phyloP scores from a whole-genome alignment of 1,140 invertebrate genomes.

The Drosophila pectinifera region DNA sequence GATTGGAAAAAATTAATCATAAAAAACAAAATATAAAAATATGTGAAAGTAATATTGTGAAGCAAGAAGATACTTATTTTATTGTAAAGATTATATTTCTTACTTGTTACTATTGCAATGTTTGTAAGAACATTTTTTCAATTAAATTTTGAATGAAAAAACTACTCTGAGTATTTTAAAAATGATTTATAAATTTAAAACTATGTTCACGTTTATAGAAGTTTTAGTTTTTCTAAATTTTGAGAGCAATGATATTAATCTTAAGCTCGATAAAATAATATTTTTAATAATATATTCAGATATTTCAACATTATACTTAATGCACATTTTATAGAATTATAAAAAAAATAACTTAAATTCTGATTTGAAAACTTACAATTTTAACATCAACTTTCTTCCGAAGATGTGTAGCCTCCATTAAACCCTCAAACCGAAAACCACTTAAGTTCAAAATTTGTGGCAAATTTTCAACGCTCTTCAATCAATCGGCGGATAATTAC shows the following conservation, averaged over 20 bases:
- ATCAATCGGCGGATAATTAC: constrained; percentile 62
- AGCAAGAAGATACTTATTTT: too few species aligned
- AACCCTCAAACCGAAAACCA: constrained; percentile 9
- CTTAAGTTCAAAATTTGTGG: constrained; percentile 59
- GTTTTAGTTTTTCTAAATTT: too few species aligned
- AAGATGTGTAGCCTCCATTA: constrained; percentile 3
- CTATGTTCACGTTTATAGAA: background rate
- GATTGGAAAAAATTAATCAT: background rate
- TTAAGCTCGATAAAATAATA: too few species aligned
- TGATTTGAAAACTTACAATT: background rate
- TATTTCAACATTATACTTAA: background rate
- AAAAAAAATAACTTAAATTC: background rate
- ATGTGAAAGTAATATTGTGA: background rate
- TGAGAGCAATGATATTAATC: too few species aligned
- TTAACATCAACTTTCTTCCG: background rate
- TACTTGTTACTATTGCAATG: too few species aligned
- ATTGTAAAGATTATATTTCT: too few species aligned
- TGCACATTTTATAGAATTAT: rapidly evolving
- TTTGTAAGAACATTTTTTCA: too few species aligned
- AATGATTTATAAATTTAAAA: background rate
- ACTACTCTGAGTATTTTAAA: background rate
- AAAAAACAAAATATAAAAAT: background rate
- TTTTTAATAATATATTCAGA: too few species aligned
- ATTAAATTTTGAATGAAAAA: background rate
- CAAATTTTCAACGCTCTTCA: constrained; percentile 69